Conservation (phyloP, 1,140 invertebrate species). For the Vanessa tameamea region DNA sequence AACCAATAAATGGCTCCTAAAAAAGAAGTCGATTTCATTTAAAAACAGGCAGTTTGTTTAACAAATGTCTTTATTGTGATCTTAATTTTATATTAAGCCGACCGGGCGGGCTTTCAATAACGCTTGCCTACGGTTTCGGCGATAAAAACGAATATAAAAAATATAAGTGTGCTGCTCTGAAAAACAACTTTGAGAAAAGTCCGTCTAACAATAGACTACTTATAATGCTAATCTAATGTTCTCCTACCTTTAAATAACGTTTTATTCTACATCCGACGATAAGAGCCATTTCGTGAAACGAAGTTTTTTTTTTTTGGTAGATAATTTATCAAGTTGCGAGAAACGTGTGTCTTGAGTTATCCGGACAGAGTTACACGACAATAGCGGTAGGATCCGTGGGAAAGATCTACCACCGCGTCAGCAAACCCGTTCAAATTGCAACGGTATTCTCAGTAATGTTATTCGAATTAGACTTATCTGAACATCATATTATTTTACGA, state of each 20-base stretch:
- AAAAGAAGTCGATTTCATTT: not conserved
- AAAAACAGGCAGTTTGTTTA: not conserved
- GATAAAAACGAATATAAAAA: constrained; percentile 14
- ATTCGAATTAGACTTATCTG: not conserved
- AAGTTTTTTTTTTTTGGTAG: constrained; percentile 48
- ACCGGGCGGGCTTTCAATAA: constrained; percentile 19
- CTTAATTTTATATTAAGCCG: constrained; percentile 20
- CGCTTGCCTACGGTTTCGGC: not conserved
- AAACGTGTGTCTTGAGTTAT: constrained; percentile 57
- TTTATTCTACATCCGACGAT: constrained; percentile 23
- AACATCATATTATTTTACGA: too few species aligned
- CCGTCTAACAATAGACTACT: constrained; percentile 27
- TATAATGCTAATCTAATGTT: constrained; percentile 36
- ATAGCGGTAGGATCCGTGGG: constrained; percentile 51
- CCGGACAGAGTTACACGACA: constrained; percentile 55
- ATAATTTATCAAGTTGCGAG: constrained; percentile 64
- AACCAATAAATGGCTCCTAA: too few species aligned
- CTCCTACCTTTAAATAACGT: constrained; percentile 31
- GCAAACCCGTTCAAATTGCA: constrained; percentile 53
- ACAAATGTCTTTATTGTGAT: constrained; percentile 5
- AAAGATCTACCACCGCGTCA: constrained; percentile 51
- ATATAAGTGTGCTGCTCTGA: constrained; percentile 15
- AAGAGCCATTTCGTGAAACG: constrained; percentile 42
- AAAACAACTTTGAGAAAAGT: constrained; percentile 18
- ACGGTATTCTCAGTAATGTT: constrained; percentile 20